Evolutionary conservation across 2,797 vertebrate species (phyloP).

Genomic region (Distichodus sexfasciatus): DNA sequence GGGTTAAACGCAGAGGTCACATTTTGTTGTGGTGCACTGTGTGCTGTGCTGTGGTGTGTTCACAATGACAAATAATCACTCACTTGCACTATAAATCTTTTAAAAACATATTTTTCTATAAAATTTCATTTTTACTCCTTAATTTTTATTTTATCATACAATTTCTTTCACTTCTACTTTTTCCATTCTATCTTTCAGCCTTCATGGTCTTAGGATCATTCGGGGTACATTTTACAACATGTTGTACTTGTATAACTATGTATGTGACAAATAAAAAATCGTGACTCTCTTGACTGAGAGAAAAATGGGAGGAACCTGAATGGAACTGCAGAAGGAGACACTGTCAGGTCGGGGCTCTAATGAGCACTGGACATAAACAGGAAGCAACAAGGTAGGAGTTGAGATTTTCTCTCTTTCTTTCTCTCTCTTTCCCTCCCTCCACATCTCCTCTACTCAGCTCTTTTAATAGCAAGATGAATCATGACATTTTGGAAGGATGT

Average conservation of each 20-base stretch:
- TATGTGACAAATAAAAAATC: no score
- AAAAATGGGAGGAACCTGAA: conserved; percentile 8
- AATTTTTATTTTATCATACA: no score
- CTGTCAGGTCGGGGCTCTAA: conserved; percentile 41
- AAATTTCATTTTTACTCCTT: no score
- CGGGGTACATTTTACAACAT: no score
- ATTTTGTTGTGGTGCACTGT: no score
- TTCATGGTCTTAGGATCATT: no score
- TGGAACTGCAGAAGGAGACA: conserved; percentile 28
- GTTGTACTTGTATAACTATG: no score
- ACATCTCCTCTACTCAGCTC: conserved; percentile 28
- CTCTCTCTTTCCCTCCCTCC: conserved; percentile 20
- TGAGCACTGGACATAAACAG: conserved; percentile 44
- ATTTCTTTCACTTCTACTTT: neutral
- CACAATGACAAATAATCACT: no score
- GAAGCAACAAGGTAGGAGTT: conserved; percentile 29
- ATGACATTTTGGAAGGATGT: conserved; percentile 37
- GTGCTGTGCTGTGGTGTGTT: no score
- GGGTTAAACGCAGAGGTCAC: no score
- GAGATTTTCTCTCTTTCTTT: conserved; percentile 23
- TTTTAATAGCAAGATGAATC: conserved; percentile 47
- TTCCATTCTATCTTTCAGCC: neutral
- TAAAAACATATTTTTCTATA: no score
- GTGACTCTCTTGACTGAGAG: neutral
- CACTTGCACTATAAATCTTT: no score